phyloP scores from a whole-genome alignment of 2,797 vertebrate genomes.

The Urocyon cinereoargenteus region DNA sequence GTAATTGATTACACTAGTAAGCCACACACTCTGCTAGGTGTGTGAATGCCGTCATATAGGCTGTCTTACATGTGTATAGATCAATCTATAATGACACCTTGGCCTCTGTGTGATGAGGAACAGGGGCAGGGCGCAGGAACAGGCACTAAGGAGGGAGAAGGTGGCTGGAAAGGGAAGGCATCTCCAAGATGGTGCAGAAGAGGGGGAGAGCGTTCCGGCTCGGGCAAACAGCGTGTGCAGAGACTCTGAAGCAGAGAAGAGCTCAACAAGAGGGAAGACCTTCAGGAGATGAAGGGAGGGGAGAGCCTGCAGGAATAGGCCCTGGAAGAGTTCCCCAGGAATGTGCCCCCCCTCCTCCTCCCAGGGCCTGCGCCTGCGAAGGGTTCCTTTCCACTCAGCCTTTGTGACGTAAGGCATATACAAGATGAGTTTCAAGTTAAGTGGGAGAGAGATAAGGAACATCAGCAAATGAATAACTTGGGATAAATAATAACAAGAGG shows the following conservation, averaged over 20 bases:
- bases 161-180: background rate
- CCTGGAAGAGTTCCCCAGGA: background rate
- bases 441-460: background rate
- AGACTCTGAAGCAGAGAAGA: background rate
- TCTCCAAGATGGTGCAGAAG: background rate
- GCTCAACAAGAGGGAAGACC: background rate
- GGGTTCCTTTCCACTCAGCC: background rate
- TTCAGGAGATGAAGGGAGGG: background rate
- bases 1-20: background rate
- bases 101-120: background rate
- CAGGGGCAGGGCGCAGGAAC: background rate
- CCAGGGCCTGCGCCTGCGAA: background rate
- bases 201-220: background rate
- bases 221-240: background rate
- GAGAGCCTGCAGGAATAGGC: background rate
- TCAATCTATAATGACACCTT: background rate
- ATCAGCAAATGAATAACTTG: background rate
- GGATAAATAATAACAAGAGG: background rate
- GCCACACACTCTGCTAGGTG: background rate
- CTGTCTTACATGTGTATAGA: background rate
- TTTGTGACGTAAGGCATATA: background rate
- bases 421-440: background rate
- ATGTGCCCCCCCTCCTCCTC: background rate
- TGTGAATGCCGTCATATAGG: background rate
- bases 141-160: background rate